Base-by-base conservation (phyloP, 2,113 vertebrate species). In the Psettodes erumei region DNA sequence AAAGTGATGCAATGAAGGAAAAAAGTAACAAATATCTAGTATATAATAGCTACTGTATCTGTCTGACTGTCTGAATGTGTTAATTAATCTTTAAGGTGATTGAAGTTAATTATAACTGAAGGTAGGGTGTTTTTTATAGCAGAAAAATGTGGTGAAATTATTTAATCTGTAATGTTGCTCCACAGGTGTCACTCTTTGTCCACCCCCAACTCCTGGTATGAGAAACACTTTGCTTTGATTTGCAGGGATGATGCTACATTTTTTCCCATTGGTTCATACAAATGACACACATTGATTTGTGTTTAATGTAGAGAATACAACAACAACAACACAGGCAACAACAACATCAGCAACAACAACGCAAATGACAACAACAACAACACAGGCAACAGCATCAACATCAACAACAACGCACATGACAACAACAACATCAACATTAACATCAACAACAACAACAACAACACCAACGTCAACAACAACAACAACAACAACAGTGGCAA, bases 151-250 rank as follows among this genome's bases (percentile, higher is more conserved):
- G 21, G 5, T 55, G n/a, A 47, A 30, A 33, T 53, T 0, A 53
- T 63, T 47, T 1, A 21, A 27, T 54, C 5, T 55, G 2, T 18
- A 12, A 42, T 71, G 23, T 88, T 61, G 19, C 8, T 69, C 33
- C n/a, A 9, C 50, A 81, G 82, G 12, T 67, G 2, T 60, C 8
- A 0, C 19, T 23, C 27, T 4, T 6, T 83, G 71, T 64, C 25
- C 37, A 40, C 8, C 23, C 3, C 1, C 53, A n/a, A 6, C n/a
- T 71, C 5, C 56, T 32, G 70, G 73, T 76, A 77, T n/a, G 72
- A 23, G 2, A 33, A 35, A 43, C 3, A 33, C 16, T 61, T 25
- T 59, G 12, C 0, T 15, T 53, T 56, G 33, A 16, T 43, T 43
- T 53, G 7, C 13, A 75, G 47, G 13, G n/a, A n/a, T n/a, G n/a